Conservation (phyloP, 2,888 invertebrate genomes). For the Aphodius granarius region DNA sequence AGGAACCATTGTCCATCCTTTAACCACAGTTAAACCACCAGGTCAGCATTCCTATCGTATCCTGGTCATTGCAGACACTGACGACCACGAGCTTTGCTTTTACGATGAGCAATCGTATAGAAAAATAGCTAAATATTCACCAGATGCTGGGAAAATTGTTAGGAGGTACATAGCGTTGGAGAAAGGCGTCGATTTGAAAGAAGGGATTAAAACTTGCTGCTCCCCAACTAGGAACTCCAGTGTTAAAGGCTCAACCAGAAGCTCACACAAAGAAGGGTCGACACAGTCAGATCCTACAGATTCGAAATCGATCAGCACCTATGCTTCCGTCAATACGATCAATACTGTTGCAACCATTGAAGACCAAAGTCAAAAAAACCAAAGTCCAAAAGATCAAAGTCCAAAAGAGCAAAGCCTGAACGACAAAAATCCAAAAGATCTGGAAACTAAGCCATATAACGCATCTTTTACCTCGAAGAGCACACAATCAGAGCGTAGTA, state of each 20-base stretch:
- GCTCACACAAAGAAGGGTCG: not conserved
- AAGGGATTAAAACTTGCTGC: not conserved
- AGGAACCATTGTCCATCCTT: slow-evolving; percentile 81
- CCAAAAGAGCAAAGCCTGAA: no score
- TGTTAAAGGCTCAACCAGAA: not conserved
- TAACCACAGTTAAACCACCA: slow-evolving; percentile 92
- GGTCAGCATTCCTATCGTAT: slow-evolving; percentile 96
- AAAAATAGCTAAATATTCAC: slow-evolving; percentile 83
- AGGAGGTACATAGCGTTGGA: slow-evolving; percentile 57
- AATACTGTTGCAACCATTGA: no score
- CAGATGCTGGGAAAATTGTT: slow-evolving; percentile 75
- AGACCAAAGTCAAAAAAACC: no score
- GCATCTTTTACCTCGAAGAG: no score
- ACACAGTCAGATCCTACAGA: not conserved
- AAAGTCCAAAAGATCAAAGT: no score
- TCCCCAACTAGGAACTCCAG: not conserved
- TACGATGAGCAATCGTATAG: slow-evolving; percentile 95
- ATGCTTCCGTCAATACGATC: no score
- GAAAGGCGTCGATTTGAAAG: not conserved
- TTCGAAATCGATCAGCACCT: no score
- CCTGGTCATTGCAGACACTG: slow-evolving; percentile 94
- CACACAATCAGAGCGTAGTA: no score
- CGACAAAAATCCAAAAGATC: no score
- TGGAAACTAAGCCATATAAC: no score
- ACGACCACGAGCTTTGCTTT: slow-evolving; percentile 97